Conservation (phyloP, 2,797 vertebrate species). For the Caiman crocodilus region DNA sequence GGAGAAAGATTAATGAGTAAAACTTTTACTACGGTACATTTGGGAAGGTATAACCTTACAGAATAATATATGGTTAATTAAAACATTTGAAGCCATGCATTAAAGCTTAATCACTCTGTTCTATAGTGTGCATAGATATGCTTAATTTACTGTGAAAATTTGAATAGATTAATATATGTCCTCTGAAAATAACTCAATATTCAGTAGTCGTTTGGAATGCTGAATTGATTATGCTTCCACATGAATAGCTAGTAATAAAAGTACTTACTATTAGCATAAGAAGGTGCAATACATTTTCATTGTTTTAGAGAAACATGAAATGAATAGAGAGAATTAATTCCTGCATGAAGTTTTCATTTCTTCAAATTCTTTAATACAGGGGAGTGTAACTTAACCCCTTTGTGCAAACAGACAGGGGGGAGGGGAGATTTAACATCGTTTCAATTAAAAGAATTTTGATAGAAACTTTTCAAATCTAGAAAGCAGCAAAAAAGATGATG, state of each 20-base stretch:
- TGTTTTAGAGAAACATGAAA: background rate
- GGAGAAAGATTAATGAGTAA: background rate
- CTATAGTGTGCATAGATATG: conserved; percentile 11
- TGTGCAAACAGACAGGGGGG: background rate
- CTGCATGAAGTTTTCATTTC: background rate
- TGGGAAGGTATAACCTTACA: background rate
- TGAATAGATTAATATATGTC: conserved; percentile 53
- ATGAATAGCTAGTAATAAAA: conserved; percentile 38
- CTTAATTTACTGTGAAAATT: conserved; percentile 60
- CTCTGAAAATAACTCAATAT: conserved; percentile 54
- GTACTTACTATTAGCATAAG: conserved; percentile 26
- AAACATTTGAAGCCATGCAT: conserved; percentile 34
- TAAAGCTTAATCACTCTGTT: conserved; percentile 21
- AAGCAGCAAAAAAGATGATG: background rate
- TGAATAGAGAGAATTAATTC: background rate
- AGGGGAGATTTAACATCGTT: too few relatives aligned
- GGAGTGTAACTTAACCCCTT: background rate
- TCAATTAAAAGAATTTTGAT: background rate
- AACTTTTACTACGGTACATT: background rate
- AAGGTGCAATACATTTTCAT: background rate
- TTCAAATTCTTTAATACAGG: background rate
- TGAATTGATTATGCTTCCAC: conserved; percentile 45
- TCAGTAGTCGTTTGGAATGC: conserved; percentile 4
- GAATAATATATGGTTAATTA: conserved; percentile 46
- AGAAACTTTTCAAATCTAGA: background rate